Conservation (phyloP, 1,140 invertebrate genomes). For the Zeugodacus cucurbitae region DNA sequence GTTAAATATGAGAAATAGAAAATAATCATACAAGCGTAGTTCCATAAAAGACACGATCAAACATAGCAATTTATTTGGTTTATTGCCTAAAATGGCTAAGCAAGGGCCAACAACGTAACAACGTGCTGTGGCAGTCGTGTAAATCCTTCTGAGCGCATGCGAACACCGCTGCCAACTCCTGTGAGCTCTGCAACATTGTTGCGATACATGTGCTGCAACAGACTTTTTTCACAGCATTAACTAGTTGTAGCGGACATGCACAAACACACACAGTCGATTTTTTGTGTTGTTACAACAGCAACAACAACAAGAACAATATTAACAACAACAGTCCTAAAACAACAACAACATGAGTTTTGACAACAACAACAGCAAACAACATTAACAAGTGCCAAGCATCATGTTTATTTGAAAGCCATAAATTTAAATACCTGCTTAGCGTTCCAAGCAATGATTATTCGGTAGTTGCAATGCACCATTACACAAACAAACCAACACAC, state of each 20-base stretch:
- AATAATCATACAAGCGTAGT: neutral
- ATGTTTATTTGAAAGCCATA: constrained; percentile 5
- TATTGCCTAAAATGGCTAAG: constrained; percentile 1
- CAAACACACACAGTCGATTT: neutral
- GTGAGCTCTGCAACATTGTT: neutral
- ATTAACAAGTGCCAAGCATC: constrained; percentile 31
- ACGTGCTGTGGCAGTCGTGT: neutral
- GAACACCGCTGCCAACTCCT: too few species aligned
- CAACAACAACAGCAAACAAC: neutral
- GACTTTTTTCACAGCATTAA: neutral
- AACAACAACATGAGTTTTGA: neutral
- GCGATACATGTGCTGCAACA: neutral
- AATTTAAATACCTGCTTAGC: constrained; percentile 27
- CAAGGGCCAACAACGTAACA: neutral
- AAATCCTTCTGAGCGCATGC: too few species aligned
- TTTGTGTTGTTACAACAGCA: neutral
- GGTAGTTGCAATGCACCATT: neutral
- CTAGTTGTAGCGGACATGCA: too few species aligned
- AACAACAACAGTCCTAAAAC: too few species aligned
- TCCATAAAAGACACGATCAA: constrained; percentile 1
- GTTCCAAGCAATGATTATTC: neutral
- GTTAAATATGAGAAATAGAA: neutral
- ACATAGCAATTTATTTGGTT: constrained; percentile 6
- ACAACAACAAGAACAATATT: too few species aligned
- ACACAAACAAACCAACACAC: neutral